A percentile compares a stretch with the other conserved stretches of the same genome.
Evolutionary conservation across 2,113 vertebrate genomes (phyloP).

Genomic region (Corvus cornix): DNA sequence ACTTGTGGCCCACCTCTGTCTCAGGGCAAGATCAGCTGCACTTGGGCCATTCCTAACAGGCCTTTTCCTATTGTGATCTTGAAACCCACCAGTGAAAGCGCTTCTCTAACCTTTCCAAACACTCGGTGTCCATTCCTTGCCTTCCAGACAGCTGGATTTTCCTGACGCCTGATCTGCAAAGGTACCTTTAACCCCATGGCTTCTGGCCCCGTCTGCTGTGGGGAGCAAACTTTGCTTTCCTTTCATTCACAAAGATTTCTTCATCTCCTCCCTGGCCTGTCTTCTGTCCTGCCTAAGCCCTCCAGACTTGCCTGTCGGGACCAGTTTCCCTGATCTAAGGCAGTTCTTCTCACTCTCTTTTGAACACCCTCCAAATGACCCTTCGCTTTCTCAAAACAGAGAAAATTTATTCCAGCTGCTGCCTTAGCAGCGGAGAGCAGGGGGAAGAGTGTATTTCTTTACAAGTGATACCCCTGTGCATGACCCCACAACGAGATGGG

Average conservation of each 20-base stretch:
- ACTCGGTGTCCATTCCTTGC: background rate
- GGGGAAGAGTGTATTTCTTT: background rate
- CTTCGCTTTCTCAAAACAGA: background rate
- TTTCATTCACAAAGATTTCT: background rate
- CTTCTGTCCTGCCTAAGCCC: background rate
- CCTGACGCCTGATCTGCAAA: background rate
- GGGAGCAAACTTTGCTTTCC: background rate
- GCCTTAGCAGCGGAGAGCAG: background rate
- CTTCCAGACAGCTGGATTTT: background rate
- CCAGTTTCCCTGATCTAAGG: background rate
- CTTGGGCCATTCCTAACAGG: background rate
- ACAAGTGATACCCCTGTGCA: background rate
- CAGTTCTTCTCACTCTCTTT: background rate
- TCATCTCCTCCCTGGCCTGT: background rate
- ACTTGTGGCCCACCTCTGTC: background rate
- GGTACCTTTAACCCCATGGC: background rate
- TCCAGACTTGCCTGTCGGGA: background rate
- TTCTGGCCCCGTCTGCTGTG: background rate
- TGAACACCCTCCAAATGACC: background rate
- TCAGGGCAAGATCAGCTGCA: background rate
- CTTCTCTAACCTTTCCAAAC: background rate
- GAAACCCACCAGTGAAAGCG: background rate
- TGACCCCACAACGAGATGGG: background rate
- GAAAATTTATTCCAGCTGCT: background rate
- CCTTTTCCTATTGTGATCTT: background rate